A percentile compares a stretch with the other conserved stretches of the same genome.
Evolutionary conservation across 2,113 vertebrate species (phyloP).

Genomic region (Ursus arctos): DNA sequence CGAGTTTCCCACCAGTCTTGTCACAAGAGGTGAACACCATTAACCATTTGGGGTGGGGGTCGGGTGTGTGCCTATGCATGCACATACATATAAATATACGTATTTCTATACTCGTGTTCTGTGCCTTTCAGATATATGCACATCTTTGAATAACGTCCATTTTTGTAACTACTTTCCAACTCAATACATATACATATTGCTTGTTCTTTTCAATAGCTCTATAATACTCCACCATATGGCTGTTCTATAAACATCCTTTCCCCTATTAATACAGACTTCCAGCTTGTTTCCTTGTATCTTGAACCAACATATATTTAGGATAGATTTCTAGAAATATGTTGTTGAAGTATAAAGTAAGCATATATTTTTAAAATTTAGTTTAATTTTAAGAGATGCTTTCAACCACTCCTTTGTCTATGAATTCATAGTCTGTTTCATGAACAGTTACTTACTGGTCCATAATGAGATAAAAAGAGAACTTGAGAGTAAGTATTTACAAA

Average conservation of each 20-base stretch:
- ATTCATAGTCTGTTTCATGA: neutral
- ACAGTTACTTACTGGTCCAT: neutral
- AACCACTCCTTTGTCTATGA: neutral
- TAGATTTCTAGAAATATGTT: conserved; percentile 20
- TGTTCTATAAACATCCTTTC: neutral
- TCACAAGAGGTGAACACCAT: neutral
- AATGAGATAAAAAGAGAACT: neutral
- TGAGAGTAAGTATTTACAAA: conserved; percentile 22
- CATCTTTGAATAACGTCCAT: neutral
- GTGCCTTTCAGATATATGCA: neutral
- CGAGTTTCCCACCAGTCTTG: neutral
- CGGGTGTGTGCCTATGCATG: neutral
- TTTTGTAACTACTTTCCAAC: neutral
- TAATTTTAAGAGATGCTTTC: conserved; percentile 49
- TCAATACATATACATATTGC: neutral
- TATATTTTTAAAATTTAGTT: neutral
- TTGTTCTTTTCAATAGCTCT: neutral
- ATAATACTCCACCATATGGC: neutral
- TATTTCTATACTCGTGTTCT: neutral
- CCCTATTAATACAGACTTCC: conserved; percentile 12
- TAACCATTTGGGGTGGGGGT: neutral
- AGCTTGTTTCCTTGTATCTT: conserved; percentile 33
- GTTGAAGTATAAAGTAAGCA: neutral
- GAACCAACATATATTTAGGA: neutral
- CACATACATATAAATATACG: neutral